phyloP scores from a whole-genome alignment of 2,113 vertebrate genomes.

The Hypanus sabinus region DNA sequence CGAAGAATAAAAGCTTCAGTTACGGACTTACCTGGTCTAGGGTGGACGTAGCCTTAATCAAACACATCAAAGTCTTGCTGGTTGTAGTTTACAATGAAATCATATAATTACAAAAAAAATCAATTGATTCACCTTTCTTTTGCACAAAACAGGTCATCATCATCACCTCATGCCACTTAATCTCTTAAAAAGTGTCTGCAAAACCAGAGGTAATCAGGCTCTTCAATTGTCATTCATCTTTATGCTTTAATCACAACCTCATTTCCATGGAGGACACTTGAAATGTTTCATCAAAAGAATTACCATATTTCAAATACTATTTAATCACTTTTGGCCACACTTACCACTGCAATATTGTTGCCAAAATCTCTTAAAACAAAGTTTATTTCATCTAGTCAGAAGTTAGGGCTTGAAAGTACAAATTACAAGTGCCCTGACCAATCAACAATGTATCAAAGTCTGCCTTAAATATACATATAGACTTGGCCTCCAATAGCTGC shows the following conservation, averaged over 20 bases:
- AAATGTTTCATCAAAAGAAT: neutral
- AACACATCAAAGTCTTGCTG: too few relatives aligned
- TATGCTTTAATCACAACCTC: neutral
- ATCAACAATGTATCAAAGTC: too few relatives aligned
- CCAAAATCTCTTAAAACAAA: neutral
- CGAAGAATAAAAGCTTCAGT: too few relatives aligned
- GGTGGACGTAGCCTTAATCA: too few relatives aligned
- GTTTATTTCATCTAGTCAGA: neutral
- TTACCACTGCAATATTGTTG: neutral
- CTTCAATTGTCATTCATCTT: neutral
- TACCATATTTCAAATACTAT: neutral
- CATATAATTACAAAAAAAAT: neutral
- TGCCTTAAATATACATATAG: too few relatives aligned
- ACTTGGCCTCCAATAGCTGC: too few relatives aligned
- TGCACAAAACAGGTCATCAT: neutral
- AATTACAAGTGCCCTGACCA: neutral
- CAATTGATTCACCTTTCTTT: neutral
- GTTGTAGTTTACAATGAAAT: too few relatives aligned
- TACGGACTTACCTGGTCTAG: too few relatives aligned
- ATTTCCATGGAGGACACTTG: neutral
- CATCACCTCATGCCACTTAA: neutral
- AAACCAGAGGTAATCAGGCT: neutral
- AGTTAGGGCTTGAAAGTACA: neutral
- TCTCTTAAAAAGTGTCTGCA: neutral
- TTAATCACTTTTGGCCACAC: neutral